Evolutionary conservation across 2,888 invertebrate species (phyloP).

Genomic region (Conomelus anceps): DNA sequence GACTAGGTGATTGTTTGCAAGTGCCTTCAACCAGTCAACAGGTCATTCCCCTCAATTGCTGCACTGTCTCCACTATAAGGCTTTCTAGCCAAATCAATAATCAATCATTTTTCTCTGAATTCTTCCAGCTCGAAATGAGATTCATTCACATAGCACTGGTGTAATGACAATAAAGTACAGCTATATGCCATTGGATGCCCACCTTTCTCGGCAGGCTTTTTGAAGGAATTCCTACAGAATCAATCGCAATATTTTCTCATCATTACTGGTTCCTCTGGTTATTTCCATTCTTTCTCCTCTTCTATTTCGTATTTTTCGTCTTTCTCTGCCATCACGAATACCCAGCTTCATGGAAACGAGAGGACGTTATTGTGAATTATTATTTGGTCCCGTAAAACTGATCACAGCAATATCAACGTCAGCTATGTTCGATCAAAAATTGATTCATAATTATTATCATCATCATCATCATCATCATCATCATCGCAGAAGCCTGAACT

Average conservation of each 20-base stretch:
- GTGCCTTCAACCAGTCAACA: background rate
- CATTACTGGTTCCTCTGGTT: background rate
- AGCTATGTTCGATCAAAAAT: background rate
- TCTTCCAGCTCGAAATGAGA: background rate
- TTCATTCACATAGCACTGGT: background rate
- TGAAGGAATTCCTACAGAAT: background rate
- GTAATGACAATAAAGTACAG: background rate
- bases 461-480: too few species aligned
- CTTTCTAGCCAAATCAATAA: background rate
- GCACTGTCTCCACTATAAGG: background rate
- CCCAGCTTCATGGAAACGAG: background rate
- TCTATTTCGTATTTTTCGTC: background rate
- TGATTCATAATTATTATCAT: background rate
- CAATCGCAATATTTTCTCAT: background rate
- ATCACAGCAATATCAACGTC: background rate
- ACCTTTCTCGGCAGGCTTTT: background rate
- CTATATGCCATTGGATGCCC: too few species aligned
- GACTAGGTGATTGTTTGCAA: background rate
- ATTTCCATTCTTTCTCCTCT: background rate
- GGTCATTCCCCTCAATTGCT: background rate
- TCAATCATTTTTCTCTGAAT: background rate
- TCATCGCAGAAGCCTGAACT: too few species aligned
- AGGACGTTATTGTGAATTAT: background rate
- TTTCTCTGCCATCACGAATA: background rate
- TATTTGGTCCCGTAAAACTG: background rate